Percentiles rank a stretch among this genome's conserved stretches.
These are phyloP conservation scores for Protobothrops mucrosquamatus DNA, from an alignment of 2,113 vertebrate genomes.

Conservation along the genomic window DNA sequence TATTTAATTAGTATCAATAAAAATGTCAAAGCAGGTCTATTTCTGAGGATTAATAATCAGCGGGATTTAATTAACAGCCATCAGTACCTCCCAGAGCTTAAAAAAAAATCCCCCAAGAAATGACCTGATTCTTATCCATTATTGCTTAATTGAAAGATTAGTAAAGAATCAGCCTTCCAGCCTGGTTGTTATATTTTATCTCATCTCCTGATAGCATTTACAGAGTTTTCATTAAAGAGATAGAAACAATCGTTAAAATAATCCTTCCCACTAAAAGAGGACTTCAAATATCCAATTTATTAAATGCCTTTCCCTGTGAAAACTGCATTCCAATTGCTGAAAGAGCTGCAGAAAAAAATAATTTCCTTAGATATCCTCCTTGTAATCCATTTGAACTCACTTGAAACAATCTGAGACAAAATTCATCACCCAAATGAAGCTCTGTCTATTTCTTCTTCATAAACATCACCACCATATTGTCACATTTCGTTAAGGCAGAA, in stretches of 20 bases:
- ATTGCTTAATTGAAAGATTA: slow-evolving; percentile 43
- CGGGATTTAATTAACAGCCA: slow-evolving; percentile 27
- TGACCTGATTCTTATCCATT: not conserved
- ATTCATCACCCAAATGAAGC: not conserved
- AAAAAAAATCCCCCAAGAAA: slow-evolving; percentile 9
- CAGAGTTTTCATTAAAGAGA: slow-evolving; percentile 9
- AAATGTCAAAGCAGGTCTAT: slow-evolving; percentile 16
- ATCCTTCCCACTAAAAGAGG: not conserved
- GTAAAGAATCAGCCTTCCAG: slow-evolving; percentile 26
- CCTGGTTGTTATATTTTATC: slow-evolving; percentile 13
- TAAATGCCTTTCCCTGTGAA: not conserved
- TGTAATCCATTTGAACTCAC: not conserved
- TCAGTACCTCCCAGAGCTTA: slow-evolving; percentile 3
- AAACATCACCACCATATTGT: not conserved
- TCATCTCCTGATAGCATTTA: slow-evolving; percentile 22
- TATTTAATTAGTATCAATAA: slow-evolving; percentile 33
- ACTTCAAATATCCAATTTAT: slow-evolving; percentile 14
- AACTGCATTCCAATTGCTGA: not conserved
- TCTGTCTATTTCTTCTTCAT: not conserved
- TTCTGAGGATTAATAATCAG: slow-evolving; percentile 14
- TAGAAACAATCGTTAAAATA: slow-evolving; percentile 20
- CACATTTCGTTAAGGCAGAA: not conserved
- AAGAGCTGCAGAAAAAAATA: not conserved
- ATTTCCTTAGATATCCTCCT: not conserved
- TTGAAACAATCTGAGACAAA: not conserved